Base-by-base conservation (phyloP, 2,888 invertebrate species). In the Peribatodes rhomboidaria region DNA sequence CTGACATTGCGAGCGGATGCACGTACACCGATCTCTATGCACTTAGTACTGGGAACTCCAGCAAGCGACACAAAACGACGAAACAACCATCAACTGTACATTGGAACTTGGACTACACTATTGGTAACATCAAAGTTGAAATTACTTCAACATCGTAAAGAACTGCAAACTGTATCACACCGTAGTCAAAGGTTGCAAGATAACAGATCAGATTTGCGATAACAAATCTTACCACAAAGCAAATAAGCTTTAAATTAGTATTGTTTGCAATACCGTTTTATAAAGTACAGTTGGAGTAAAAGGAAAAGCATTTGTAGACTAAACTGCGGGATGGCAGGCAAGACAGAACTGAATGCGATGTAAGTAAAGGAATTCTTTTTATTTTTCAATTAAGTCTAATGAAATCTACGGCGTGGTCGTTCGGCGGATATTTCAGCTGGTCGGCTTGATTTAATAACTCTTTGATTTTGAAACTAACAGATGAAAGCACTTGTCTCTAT, bases 11-110 rank as follows among this genome's bases (percentile, higher is more conserved):
- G 78, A 86, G 78, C 85, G 86, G 88, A 87, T 88, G 89, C 91
- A 90, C 90, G 90, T 91, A 88, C 82, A 83, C 74, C 87, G 87
- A 89, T 88, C 88, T 82, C 85, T 86, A 87, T 91, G 90, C 90
- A 91, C 90, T 91, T 89, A 90, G 85, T 85, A 82, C 83, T 81
- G 75, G 79, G 67, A 78, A 78, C 80, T 76, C 66, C 61, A 31
- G 52, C 42, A 44, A 49, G 47, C 58, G 68, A 59, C 65, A 65
- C 65, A 67, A 61, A 85, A 81, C 47, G 75, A 68, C 76, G 52
- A 76, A 79, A 75, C 68, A 59, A 31, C 65, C 72, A 68, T 63
- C 16, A 14, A 2, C 20, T 16, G 3, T 27, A 6, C 70, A 69
- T 58, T 49, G 37, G 10, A 79, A 76, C 71, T 58, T 57, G 50